Base-by-base conservation (phyloP, 2,797 vertebrate species). In the Sebastes matsubarae region DNA sequence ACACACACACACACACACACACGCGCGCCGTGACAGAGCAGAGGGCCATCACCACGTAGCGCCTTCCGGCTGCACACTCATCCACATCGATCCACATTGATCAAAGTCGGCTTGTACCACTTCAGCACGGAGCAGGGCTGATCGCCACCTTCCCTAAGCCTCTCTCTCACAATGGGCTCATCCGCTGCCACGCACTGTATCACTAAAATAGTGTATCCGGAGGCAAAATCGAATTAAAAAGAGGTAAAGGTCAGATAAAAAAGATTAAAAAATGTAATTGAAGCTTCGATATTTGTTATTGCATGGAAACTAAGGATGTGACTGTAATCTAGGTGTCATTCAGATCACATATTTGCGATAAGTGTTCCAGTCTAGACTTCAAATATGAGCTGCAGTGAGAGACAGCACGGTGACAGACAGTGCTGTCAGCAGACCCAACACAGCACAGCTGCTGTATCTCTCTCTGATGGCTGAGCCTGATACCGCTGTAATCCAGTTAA, bases 71-170 rank as follows among this genome's bases (percentile, higher is more conserved):
- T 87, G 85, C 92, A 87, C 89, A 85, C 93, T 94, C 92, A 89
- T 95, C 93, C 91, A 68, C 85, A 92, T 93, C 84, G 90, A 94
- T 93, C 92, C 83, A 80, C 87, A 94, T 85, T 87, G 91, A 95
- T 94, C 91, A 90, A 87, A 88, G 89, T 81, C 73, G 63, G 88
- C 79, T 84, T 74, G 85, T 91, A 88, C 92, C 93, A 95, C 92
- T 94, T 91, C 70, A 88, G 84, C 72, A 79, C 14, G 65, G 79
- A 81, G 75, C 36, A 4, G 85, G 71, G 77, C 42, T 84, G 79
- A 87, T 81, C 79, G 78, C 85, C 18, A 52, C 46, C 81, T 76
- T 71, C 50, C 77, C 58, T 80, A 60, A 86, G 74, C 75, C 70
- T 72, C 64, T 74, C 64, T 58, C 59, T 74, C 54, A 71, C 54